Percentiles rank a stretch among this genome's conserved stretches.
Evolutionary conservation across 2,113 vertebrate genomes (phyloP).

Genomic region (Egretta garzetta): DNA sequence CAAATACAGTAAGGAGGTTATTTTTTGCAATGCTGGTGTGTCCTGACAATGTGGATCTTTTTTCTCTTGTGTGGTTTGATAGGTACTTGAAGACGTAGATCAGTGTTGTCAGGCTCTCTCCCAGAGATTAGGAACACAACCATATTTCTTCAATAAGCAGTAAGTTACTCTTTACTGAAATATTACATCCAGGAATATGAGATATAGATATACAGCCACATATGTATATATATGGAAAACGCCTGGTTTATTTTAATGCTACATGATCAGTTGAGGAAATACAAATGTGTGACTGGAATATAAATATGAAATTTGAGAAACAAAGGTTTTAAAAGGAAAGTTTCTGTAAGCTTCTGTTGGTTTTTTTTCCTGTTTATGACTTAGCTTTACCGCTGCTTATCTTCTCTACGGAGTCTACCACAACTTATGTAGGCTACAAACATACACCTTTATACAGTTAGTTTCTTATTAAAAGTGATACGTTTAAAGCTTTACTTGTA

Average conservation of each 20-base stretch:
- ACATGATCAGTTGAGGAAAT: background rate
- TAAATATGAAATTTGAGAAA: background rate
- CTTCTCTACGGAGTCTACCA: background rate
- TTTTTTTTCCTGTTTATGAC: background rate
- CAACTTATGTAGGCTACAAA: background rate
- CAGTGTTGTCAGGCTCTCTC: conserved; percentile 95
- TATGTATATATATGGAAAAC: background rate
- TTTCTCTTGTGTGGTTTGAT: conserved; percentile 30
- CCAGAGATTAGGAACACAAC: conserved; percentile 91
- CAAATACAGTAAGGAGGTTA: background rate
- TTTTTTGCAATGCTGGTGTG: background rate
- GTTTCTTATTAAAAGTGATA: background rate
- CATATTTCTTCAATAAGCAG: conserved; percentile 96
- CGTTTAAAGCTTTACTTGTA: background rate
- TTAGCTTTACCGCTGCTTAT: background rate
- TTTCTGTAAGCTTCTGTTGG: background rate
- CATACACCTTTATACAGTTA: background rate
- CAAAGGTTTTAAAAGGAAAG: background rate
- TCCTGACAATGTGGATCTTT: conserved; percentile 14
- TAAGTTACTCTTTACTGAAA: conserved; percentile 73
- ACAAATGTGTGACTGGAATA: background rate
- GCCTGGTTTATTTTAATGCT: background rate
- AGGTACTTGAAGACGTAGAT: conserved; percentile 96
- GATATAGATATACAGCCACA: background rate
- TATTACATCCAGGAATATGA: background rate